Percentiles rank a stretch among this genome's conserved stretches.
phyloP scores from a whole-genome alignment of 2,113 vertebrate genomes.

The Nettapus auritus region DNA sequence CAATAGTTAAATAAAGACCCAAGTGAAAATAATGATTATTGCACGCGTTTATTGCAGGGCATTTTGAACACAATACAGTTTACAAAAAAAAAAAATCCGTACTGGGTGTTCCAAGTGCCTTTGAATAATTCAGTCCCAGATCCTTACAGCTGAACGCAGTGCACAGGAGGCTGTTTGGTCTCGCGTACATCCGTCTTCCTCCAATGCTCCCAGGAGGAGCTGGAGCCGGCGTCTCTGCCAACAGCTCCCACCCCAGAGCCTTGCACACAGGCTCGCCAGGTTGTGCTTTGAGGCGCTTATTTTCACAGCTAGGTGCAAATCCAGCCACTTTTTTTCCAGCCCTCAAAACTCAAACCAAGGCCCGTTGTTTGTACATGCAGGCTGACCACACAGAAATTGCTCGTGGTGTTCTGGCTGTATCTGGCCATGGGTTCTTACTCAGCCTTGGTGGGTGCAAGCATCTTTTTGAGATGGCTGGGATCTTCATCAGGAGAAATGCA shows the following conservation, averaged over 20 bases:
- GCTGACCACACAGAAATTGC: fast-evolving
- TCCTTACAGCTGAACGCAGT: background rate
- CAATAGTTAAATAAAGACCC: background rate
- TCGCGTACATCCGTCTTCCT: fast-evolving
- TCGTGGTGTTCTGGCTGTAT: fast-evolving
- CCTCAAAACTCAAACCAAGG: fast-evolving
- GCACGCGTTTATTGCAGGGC: slow-evolving; percentile 21
- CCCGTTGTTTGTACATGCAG: background rate
- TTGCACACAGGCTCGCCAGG: background rate
- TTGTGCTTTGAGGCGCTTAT: fast-evolving
- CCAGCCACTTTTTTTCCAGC: background rate
- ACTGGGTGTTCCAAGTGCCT: background rate
- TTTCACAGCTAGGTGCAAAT: background rate
- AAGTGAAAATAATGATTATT: background rate
- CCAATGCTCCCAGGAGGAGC: background rate
- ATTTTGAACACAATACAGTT: background rate
- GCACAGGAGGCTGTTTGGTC: background rate
- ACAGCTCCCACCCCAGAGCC: fast-evolving
- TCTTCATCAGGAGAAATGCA: background rate
- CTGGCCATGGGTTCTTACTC: fast-evolving
- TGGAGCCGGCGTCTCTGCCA: background rate
- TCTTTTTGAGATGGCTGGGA: too few species aligned
- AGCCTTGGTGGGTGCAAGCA: background rate
- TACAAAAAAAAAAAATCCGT: background rate
- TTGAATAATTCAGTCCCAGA: background rate